Percentiles rank a stretch among this genome's conserved stretches.
phyloP scores from a whole-genome alignment of 2,888 invertebrate genomes.

The Epinotia demarniana region DNA sequence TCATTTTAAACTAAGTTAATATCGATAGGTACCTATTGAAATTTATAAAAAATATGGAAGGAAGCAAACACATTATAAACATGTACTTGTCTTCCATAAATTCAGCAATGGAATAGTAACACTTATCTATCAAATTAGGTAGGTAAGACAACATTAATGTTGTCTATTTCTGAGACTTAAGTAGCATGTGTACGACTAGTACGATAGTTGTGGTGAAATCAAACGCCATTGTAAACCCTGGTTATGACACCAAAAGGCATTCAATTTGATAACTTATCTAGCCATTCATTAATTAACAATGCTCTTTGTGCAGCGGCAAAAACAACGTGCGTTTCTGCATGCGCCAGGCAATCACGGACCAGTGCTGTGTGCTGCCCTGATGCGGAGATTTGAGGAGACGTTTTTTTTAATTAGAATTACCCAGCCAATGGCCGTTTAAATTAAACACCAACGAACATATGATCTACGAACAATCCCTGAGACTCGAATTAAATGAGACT shows the following conservation, averaged over 20 bases:
- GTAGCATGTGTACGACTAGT: constrained; percentile 1
- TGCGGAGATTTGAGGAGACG: background rate
- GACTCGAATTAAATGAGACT: no score
- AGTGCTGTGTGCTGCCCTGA: background rate
- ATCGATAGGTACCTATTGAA: no score
- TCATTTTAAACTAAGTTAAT: no score
- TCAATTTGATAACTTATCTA: constrained; percentile 66
- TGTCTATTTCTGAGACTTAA: constrained; percentile 10
- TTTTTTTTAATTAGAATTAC: no score
- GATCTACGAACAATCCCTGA: no score
- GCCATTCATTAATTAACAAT: constrained; percentile 71
- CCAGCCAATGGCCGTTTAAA: no score
- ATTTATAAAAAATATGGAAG: no score
- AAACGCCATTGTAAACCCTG: constrained; percentile 55
- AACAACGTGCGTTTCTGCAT: constrained; percentile 41
- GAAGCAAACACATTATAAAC: no score
- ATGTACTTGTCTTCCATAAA: no score
- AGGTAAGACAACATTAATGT: background rate
- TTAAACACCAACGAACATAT: no score
- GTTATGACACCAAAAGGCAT: constrained; percentile 61
- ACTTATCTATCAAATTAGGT: no score
- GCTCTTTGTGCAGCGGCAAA: constrained; percentile 62
- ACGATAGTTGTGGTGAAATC: constrained; percentile 32
- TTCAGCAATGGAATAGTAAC: no score
- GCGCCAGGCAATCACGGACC: constrained; percentile 44